Base-by-base conservation (phyloP, 1,140 invertebrate species). In the Aphelenchoides besseyi region DNA sequence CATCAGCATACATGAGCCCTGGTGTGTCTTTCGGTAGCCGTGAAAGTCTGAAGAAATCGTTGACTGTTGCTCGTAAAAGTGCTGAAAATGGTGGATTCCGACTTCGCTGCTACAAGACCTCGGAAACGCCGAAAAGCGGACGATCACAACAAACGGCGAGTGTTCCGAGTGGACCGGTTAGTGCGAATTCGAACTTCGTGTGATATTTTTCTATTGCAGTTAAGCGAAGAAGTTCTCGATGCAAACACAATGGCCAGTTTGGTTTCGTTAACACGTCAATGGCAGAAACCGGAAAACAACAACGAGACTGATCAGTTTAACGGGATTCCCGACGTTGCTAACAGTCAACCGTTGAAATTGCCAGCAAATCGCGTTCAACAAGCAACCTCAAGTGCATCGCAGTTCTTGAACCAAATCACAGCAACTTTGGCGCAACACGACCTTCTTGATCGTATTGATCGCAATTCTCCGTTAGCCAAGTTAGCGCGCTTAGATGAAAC, bases 31-130 rank as follows among this genome's bases (percentile, higher is more conserved):
- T 81, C 32, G 68, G 71, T 1, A 78, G 71, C 35, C 64, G 77
- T 3, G 77, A 78, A 57, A 69, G 63, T n/a, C 59, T 78, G 26
- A 79, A 81, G 59, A 80, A 81, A 55, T 78, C 74, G 1, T 61
- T 79, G n/a, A 82, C 79, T 16, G 63, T 73, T 2, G 77, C 77
- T 2, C 26, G 77, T 32, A 82, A 79, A 41, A 61, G 57, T 30
- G 75, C 79, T 0, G 77, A 79, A 61, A 79, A 82, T 33, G 77
- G 77, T 18, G 79, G 76, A 26, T 79, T 79, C 54, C 77, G 69
- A 69, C 32, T 81, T 12, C 76, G 71, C 37, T 74, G 72, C 57
- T 79, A 79, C 67, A 79, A 79, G 70, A 81, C 70, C 37, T 73
- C 75, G n/a, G 76, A 36, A 30, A 33, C 48, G 16, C 52, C 36